Percentiles rank a stretch among this genome's conserved stretches.
Conservation (phyloP, 2,888 invertebrate genomes). For the Cheilosia soror region DNA sequence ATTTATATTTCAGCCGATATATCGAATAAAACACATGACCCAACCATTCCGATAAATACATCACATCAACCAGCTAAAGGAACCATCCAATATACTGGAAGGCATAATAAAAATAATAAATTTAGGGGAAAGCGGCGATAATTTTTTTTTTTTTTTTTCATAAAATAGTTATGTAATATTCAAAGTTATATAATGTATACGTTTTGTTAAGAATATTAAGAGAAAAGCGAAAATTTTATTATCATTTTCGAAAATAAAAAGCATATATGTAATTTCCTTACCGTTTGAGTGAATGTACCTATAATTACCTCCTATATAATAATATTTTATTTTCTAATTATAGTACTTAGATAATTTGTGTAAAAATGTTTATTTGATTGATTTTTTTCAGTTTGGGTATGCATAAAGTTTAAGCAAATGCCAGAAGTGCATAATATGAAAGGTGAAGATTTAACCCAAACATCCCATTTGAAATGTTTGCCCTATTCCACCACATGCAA, state of each 20-base stretch:
- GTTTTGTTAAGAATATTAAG: constrained; percentile 16
- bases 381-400: no score
- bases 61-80: constrained; percentile 7
- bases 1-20: constrained; percentile 29
- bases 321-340: no score
- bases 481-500: no score
- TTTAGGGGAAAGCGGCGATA: constrained; percentile 65
- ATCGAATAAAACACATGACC: not conserved
- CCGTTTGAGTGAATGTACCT: not conserved
- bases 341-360: no score
- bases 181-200: not conserved
- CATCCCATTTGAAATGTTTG: no score
- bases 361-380: no score
- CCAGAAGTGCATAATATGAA: no score
- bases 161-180: constrained; percentile 19
- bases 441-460: no score
- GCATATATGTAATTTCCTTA: constrained; percentile 7
- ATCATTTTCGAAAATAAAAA: constrained; percentile 20
- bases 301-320: no score
- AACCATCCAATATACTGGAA: constrained; percentile 28
- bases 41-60: not conserved
- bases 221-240: constrained; percentile 1
- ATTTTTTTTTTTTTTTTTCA: not conserved
- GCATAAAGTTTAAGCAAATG: no score
- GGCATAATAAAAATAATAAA: constrained; percentile 59